phyloP scores from a whole-genome alignment of 2,797 vertebrate species.

The Enoplosus armatus region DNA sequence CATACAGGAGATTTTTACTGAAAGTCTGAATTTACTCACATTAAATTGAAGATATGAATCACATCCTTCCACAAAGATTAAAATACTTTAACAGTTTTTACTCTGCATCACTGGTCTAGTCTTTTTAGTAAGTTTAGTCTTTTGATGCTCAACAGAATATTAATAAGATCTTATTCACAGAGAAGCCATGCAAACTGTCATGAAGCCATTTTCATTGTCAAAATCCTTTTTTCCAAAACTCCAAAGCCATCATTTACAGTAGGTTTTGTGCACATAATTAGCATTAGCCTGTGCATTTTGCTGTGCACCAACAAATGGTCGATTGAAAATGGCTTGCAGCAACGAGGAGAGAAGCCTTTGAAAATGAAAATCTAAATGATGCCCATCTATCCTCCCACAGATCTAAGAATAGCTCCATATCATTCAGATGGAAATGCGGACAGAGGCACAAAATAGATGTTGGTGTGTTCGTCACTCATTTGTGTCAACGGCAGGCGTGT shows the following conservation, averaged over 20 bases:
- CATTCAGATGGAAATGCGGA: slow-evolving; percentile 83
- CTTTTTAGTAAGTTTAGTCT: slow-evolving; percentile 6
- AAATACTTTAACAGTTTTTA: slow-evolving; percentile 5
- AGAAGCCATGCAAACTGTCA: slow-evolving; percentile 47
- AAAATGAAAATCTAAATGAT: slow-evolving; percentile 80
- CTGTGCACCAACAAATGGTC: slow-evolving; percentile 68
- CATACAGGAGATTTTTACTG: neutral
- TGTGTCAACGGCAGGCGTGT: slow-evolving; percentile 61
- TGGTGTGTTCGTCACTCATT: slow-evolving; percentile 68
- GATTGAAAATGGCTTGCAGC: slow-evolving; percentile 76
- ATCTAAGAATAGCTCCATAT: slow-evolving; percentile 79
- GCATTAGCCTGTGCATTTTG: slow-evolving; percentile 68
- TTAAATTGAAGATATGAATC: slow-evolving; percentile 20
- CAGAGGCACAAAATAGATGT: slow-evolving; percentile 72
- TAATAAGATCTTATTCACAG: slow-evolving; percentile 41
- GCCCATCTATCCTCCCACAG: slow-evolving; percentile 82
- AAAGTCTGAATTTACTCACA: slow-evolving; percentile 9
- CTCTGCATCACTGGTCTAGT: neutral
- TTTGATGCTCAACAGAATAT: slow-evolving; percentile 45
- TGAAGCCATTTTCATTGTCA: slow-evolving; percentile 59
- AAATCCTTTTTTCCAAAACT: slow-evolving; percentile 54
- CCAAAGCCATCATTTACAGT: slow-evolving; percentile 69
- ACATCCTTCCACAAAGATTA: slow-evolving; percentile 18
- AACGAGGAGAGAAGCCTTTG: slow-evolving; percentile 72
- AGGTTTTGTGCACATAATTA: slow-evolving; percentile 75